Base-by-base conservation (phyloP, 1,140 invertebrate genomes). In the Neodiprion pinetum region DNA sequence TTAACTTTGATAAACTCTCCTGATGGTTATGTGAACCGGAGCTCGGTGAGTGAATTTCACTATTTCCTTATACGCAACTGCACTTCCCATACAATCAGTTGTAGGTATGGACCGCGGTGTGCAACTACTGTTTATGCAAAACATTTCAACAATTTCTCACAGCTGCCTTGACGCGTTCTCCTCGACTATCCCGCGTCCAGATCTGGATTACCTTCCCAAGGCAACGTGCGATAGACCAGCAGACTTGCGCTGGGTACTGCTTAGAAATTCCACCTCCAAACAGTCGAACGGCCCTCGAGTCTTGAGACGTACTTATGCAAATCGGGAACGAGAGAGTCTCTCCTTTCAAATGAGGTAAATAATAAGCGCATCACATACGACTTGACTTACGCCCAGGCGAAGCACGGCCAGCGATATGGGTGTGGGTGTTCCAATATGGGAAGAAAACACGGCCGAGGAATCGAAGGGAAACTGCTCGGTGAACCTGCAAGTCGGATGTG, bases 141-240 rank as follows among this genome's bases (percentile, higher is more conserved):
- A 61, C 53, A 17, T 61, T 14, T 61, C n/a, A 61, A 61, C 53
- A 61, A 61, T 61, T 61, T 61, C 53, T 61, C 53, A 9, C 5
- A 40, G 28, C 28, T 40, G 28, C 28, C 28, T 40, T 40, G 28
- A 40, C 28, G n/a, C 53, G 8, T 61, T 61, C 4, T 61, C 53
- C 11, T 61, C n/a, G 11, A 9, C n/a, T 61, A 61, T 61, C 53
- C 11, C 11, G 53, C 53, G 53, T 61, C n/a, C 11, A 61, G 53
- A 61, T 61, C 53, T 61, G 53, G 53, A 61, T 61, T 61, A 61
- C 53, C 53, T 61, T 61, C 53, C n/a, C 53, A 61, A 61, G 53
- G 8, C 53, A 61, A 17, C 53, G 28, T 40, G 28, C 2, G 28
- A 14, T 14, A 61, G 11, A 61, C 53, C 53, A 9, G 53, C n/a